Conservation (phyloP, 2,797 vertebrate genomes). For the Urocyon cinereoargenteus region DNA sequence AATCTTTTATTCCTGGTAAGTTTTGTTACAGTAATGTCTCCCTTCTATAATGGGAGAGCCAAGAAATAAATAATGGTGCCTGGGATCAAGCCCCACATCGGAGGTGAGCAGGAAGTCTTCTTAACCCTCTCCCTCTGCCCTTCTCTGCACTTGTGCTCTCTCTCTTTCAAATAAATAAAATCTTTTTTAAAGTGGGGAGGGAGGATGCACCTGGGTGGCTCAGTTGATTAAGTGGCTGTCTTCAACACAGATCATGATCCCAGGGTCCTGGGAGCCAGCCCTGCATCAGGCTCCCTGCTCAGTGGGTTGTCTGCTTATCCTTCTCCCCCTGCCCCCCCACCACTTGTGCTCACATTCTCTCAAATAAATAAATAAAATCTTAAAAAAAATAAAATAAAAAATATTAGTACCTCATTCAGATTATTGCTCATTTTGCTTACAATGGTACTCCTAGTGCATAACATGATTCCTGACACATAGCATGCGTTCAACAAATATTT, state of each 20-base stretch:
- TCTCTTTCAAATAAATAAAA: neutral
- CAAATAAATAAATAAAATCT: neutral
- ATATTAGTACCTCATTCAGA: neutral
- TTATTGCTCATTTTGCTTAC: neutral
- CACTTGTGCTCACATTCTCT: neutral
- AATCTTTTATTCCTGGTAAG: neutral
- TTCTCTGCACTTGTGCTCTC: rapidly evolving
- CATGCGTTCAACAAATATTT: neutral
- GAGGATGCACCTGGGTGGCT: neutral
- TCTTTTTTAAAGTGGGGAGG: too few species aligned
- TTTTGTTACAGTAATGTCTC: neutral
- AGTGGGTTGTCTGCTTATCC: neutral
- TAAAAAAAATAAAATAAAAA: neutral
- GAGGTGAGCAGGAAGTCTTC: neutral
- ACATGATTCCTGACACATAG: neutral
- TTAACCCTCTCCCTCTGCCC: neutral
- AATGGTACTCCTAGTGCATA: neutral
- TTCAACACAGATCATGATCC: neutral
- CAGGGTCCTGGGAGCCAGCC: neutral
- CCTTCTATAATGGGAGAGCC: neutral
- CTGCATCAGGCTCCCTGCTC: neutral
- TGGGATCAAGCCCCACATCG: neutral
- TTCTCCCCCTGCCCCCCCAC: neutral
- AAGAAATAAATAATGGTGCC: neutral
- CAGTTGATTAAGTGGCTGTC: neutral